These are phyloP conservation scores for Taeniopygia guttata DNA, from an alignment of 2,797 vertebrate species.

Conservation along the genomic window DNA sequence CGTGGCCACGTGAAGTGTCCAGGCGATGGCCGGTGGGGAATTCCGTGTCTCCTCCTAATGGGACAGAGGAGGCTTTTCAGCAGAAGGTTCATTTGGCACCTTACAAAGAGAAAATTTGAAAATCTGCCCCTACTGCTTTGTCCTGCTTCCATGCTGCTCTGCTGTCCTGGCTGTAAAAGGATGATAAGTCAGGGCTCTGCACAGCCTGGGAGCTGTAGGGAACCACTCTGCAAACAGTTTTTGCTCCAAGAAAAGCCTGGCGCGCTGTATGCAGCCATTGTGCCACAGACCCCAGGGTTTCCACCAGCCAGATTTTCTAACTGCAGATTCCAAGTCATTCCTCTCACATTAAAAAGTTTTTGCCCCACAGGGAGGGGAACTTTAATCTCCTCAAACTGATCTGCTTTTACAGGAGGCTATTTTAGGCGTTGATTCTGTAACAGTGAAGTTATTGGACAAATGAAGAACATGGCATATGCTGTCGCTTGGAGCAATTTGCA, in stretches of 20 bases:
- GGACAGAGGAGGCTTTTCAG: not conserved
- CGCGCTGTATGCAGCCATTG: rapidly evolving
- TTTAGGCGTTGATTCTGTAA: constrained; percentile 25
- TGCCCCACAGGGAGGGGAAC: not conserved
- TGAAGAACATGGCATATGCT: not conserved
- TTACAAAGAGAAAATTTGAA: not conserved
- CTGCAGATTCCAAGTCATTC: not conserved
- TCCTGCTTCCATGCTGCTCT: not conserved
- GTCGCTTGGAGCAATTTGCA: not conserved
- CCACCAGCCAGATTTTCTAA: not conserved
- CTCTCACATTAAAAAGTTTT: not conserved
- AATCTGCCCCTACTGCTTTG: not conserved
- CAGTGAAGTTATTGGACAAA: constrained; percentile 43
- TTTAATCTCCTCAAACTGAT: not conserved
- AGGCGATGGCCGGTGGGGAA: not conserved
- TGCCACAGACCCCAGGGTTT: not conserved
- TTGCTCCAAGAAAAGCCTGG: constrained; percentile 15
- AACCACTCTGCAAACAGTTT: constrained; percentile 1
- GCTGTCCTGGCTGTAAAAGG: not conserved
- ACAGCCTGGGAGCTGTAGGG: not conserved
- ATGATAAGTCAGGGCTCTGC: not conserved
- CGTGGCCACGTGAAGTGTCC: not conserved
- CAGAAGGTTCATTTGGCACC: not conserved
- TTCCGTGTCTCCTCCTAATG: not conserved
- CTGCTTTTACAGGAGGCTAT: constrained; percentile 29